Base-by-base conservation (phyloP, 2,797 vertebrate genomes). In the Mico argentatus region DNA sequence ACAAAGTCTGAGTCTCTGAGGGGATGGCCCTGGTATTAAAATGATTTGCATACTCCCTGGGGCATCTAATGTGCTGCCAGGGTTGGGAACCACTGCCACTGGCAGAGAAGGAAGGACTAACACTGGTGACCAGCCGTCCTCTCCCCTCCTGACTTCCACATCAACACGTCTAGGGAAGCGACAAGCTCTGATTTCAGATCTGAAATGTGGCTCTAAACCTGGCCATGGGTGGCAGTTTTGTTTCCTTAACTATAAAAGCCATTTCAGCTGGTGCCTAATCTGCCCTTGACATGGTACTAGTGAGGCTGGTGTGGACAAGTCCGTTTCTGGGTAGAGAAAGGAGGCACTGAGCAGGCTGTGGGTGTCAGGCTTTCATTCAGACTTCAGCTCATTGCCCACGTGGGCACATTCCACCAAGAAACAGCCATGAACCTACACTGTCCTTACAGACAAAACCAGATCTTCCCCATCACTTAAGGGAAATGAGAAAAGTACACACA, bases 41-140 rank as follows among this genome's bases (percentile, higher is more conserved):
- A 55, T 24, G 11, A 20, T 3, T 6, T 19, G 41, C 41, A 36
- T 0, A 11, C 57, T 72, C 11, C 39, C 2, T 15, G 1, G 33
- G 57, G 46, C 5, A 41, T 12, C 17, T 27, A 1, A 55, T 6
- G 11, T 11, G 26, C 10, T 0, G 11, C 14, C 1, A 1, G 20
- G 11, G 48, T 22, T 22, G 2, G 77, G 67, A 48, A 39, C 6
- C 11, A 7, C 9, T 2, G 17, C 6, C 11, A 7, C 9, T 2
- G 17, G 30, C 75, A 77, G 46, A 41, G 52, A n/a, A 50, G 36
- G n/a, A 9, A 41, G 57, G 4, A 33, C 6, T 26, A 5, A 46
- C 19, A 26, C 11, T 9, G 2, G 9, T 0, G 4, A 1, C 14
- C 44, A 2, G 15, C 9, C 17, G 1, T 15, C 5, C 14, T 12